Evolutionary conservation across 2,797 vertebrate genomes (phyloP), one percentile per base, ranked within the genome.

Genomic region (Lepilemur ruficaudatus): DNA sequence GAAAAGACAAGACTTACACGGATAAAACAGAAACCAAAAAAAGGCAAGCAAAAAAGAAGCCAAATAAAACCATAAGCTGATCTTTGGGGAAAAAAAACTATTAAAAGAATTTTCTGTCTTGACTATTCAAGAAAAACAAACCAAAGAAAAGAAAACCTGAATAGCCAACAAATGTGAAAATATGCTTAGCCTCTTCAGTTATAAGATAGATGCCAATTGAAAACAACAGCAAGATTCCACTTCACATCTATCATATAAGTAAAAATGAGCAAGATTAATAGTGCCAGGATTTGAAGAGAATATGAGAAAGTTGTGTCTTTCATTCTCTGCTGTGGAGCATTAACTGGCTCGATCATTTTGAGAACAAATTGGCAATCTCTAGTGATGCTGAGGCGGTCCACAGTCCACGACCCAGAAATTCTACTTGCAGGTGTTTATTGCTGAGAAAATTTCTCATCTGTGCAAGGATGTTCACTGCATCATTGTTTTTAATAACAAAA

Each of bases 61-160:
- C 18, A 65, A 67, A 50, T 35, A 52, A 69, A 69, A 38, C n/a
- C 35, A 84, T 48, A 84, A 67, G 43, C 32, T 84, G 32, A 67
- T 50, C 32, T 48, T 48, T 10, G 22, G 18, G 73, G 32, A 2
- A 23, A 65, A 84, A 67, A 30, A 48, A 17, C 23, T 28, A 50
- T 23, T 65, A n/a, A 35, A 83, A 25, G 46, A 52, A 38, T 46
- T 23, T 50, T 67, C 82, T 84, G 46, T 52, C 7, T 38, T 4
- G 14, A 69, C 32, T 69, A 4, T 69, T 67, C 43, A 83, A 83
- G 25, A 75, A 82, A 85, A 92, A 30, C 14, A 41, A 59, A 75
- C 57, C n/a, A 73, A 14, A 82, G 50, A 78, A 94, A 96, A 70
- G 35, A 93, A 93, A 78, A 80, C 32, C 50, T 50, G 35, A 92